phyloP scores from a whole-genome alignment of 2,113 vertebrate genomes.

The Oryzias curvinotus region DNA sequence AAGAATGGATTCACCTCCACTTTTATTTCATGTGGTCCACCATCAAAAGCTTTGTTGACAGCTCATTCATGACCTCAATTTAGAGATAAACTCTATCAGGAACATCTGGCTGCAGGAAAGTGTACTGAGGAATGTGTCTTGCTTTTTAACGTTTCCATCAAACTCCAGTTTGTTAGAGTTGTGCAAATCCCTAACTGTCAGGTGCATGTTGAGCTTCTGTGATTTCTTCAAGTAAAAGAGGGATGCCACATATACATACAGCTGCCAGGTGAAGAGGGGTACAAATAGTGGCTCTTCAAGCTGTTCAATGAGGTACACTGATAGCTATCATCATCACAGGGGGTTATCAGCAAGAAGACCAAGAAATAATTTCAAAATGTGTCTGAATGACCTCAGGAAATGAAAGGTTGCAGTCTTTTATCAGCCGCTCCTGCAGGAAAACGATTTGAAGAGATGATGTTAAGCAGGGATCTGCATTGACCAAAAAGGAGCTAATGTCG shows the following conservation, averaged over 20 bases:
- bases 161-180: slow-evolving; percentile 54
- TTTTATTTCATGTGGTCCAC: slow-evolving; percentile 70
- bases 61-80: slow-evolving; percentile 67
- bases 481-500: too few species aligned
- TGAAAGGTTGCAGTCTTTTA: slow-evolving; percentile 66
- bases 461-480: slow-evolving; percentile 33
- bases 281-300: slow-evolving; percentile 64
- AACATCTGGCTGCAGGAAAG: slow-evolving; percentile 62
- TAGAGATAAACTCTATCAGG: slow-evolving; percentile 54
- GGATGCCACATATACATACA: slow-evolving; percentile 75
- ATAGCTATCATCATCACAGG: slow-evolving; percentile 69
- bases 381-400: slow-evolving; percentile 72
- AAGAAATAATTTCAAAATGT: slow-evolving; percentile 71
- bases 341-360: slow-evolving; percentile 67
- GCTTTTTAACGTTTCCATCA: slow-evolving; percentile 63
- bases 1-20: slow-evolving; percentile 75
- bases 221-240: slow-evolving; percentile 60
- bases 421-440: slow-evolving; percentile 39
- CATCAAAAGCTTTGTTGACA: slow-evolving; percentile 72
- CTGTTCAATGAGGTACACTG: slow-evolving; percentile 65
- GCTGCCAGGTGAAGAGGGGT: slow-evolving; percentile 71
- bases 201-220: slow-evolving; percentile 68
- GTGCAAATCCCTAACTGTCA: slow-evolving; percentile 62
- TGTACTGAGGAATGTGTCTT: slow-evolving; percentile 62
- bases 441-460: slow-evolving; percentile 54